Percentiles rank a stretch among this genome's conserved stretches.
Conservation (phyloP, 2,113 vertebrate genomes). For the Macroglossus sobrinus region DNA sequence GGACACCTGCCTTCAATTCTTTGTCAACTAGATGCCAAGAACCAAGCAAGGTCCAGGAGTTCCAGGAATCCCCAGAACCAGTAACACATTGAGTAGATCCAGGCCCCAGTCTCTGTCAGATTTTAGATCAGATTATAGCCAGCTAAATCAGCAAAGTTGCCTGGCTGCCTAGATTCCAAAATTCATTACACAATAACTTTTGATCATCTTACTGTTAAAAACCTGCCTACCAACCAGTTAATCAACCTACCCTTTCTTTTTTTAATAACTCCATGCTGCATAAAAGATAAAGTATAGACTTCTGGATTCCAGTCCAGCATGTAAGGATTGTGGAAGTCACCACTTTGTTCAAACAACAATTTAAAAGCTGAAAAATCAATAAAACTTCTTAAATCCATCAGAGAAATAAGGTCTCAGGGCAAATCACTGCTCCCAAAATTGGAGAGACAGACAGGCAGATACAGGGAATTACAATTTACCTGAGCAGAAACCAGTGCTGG, state of each 20-base stretch:
- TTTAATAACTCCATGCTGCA: not conserved
- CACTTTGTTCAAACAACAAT: not conserved
- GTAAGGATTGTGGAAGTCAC: not conserved
- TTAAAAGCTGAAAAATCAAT: not conserved
- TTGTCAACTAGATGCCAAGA: no score
- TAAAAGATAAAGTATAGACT: not conserved
- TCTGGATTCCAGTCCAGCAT: not conserved
- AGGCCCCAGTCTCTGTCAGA: not conserved
- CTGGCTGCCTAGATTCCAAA: not conserved
- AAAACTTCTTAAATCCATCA: not conserved
- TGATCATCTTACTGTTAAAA: not conserved
- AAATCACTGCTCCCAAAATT: not conserved
- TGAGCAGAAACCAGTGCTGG: not conserved
- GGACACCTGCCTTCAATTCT: no score
- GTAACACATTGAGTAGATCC: not conserved
- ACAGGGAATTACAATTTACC: not conserved
- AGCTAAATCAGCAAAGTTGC: not conserved
- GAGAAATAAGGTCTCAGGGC: not conserved
- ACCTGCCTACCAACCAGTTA: not conserved
- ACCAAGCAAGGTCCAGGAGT: no score
- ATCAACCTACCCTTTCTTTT: not conserved
- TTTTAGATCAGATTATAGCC: not conserved
- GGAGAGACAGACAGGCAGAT: not conserved
- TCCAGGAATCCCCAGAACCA: no score
- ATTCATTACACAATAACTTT: not conserved